Evolutionary conservation across 2,888 invertebrate genomes (phyloP), one percentile per base, ranked within the genome.

Genomic region (Magallana nippona): DNA sequence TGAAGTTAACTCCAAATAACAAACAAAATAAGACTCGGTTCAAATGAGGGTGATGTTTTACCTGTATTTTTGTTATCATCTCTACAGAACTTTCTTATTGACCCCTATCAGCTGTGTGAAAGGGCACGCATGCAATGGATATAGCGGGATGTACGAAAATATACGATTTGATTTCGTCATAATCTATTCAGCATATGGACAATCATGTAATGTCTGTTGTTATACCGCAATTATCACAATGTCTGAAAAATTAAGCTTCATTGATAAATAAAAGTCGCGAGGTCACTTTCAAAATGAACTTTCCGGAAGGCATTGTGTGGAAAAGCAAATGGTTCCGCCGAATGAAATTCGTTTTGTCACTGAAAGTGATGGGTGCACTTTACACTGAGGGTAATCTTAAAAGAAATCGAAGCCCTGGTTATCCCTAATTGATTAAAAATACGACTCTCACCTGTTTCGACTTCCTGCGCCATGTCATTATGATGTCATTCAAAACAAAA

Each of bases 381-480:
- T 27, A 71, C 15, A 27, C 2, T 27, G 71, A 44, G 15, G 15
- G 17, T 15, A 27, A 71, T 8, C 32, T 71, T 22, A 27, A 13
- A 22, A 15, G 10, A 15, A 32, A 71, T 22, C 27, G 27, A 71
- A 71, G 32, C 3, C 22, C 22, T 27, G 27, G 32, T 71, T 71
- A 22, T 27, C 27, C 22, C 27, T 22, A 32, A 71, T 71, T 71
- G 71, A 71, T 71, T 71, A 71, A 71, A 71, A 71, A 71, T 79
- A 57, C 79, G 57, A 82, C 82, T 55, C 81, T 88, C 88, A 89
- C 89, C 89, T 88, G 88, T 89, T 88, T 86, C 82, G 87, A 88
- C 86, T 87, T 88, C 83, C 87, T 88, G 87, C 87, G 87, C 87
- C 87, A 87, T 87, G 87, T 88, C 88, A 87, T 84, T 86, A 89